Percentiles rank a stretch among this genome's conserved stretches.
Conservation (phyloP, 2,797 vertebrate species). For the Masticophis lateralis region DNA sequence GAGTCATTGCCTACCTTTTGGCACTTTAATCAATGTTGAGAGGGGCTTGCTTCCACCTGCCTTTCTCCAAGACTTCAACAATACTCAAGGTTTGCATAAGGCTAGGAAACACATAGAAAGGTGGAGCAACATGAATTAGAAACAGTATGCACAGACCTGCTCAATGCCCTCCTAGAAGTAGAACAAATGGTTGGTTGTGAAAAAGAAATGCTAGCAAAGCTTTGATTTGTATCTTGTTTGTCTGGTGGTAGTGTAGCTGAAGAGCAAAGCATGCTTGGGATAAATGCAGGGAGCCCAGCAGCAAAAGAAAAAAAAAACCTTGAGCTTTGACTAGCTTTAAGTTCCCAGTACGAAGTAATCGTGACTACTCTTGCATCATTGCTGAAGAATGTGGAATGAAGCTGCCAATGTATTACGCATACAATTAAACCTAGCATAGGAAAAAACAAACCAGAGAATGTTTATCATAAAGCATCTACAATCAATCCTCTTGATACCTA, state of each 20-base stretch:
- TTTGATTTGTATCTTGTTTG: neutral
- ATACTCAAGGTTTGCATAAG: constrained; percentile 7
- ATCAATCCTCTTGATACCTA: neutral
- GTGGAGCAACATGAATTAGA: neutral
- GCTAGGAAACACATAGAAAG: constrained; percentile 12
- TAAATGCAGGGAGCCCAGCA: neutral
- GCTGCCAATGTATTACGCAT: neutral
- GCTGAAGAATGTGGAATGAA: neutral
- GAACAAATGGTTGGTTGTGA: neutral
- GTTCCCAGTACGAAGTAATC: neutral
- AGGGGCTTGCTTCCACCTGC: neutral
- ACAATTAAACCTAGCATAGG: neutral
- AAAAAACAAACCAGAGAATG: neutral
- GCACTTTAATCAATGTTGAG: constrained; percentile 16
- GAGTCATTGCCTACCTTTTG: constrained; percentile 7
- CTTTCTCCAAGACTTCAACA: neutral
- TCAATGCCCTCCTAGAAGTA: neutral
- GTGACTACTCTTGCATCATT: neutral
- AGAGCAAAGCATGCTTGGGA: neutral
- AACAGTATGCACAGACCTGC: neutral
- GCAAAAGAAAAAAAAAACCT: neutral
- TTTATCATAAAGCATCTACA: neutral
- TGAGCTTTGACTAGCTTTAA: neutral
- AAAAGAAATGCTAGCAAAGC: neutral
- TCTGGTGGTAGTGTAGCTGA: neutral